Evolutionary conservation across 2,888 invertebrate species (phyloP), one percentile per base, ranked within the genome.

Genomic region (Drosophila infuscata): DNA sequence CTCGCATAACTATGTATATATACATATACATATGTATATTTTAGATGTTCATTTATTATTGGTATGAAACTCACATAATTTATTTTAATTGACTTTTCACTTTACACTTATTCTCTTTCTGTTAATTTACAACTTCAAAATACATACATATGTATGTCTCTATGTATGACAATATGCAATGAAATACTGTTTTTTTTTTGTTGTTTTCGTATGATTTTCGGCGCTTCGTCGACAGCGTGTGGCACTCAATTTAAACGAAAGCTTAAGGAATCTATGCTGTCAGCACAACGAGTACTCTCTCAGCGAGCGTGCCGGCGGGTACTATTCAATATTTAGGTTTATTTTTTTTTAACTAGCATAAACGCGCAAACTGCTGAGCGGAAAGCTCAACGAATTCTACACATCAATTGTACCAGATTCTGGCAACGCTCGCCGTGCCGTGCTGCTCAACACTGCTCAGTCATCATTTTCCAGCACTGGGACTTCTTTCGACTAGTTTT

Each of bases 81-180:
- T 33, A 46, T 51, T 52, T 41, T 68, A 83, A 84, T 88, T 88
- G 87, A 84, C 89, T 79, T 36, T 68, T 82, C 68, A 61, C 82
- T 86, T 76, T 71, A 66, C 62, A 67, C 70, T 48, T 76, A 81
- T 64, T 41, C 30, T 46, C 49, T 38, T 58, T 61, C 29, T 51
- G 48, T n/a, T 43, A 51, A 46, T 29, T 43, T 62, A 59, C 32
- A 67, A 65, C 29, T 59, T 52, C 52, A 25, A 41, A 33, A 51
- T 65, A n/a, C n/a, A n/a, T n/a, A 36, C 41, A 32, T 64, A 38
- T 56, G n/a, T 64, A 38, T 56, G n/a, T 53, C 17, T 15, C 5
- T 41, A 63, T 53, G 11, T 58, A 43, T 52, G 25, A 54, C 36
- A 64, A 60, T 43, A 25, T 54, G 29, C 60, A 64, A 32, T 63